Percentiles rank a stretch among this genome's conserved stretches.
These are phyloP conservation scores for Polymixis lichenea DNA, from an alignment of 2,888 invertebrate species.

Conservation along the genomic window DNA sequence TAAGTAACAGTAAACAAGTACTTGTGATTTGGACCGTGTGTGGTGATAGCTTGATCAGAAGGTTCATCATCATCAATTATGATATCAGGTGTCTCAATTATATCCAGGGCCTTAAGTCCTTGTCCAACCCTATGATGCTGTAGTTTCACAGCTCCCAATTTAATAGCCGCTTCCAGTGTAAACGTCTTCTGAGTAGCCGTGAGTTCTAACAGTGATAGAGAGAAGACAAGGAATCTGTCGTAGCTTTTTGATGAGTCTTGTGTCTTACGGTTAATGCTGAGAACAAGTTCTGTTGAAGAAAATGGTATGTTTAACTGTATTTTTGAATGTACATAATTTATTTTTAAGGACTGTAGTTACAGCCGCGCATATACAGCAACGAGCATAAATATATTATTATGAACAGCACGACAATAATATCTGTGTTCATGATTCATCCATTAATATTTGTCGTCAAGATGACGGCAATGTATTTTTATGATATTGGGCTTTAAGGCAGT, in stretches of 20 bases:
- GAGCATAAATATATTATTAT: too few species aligned
- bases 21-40: slow-evolving; percentile 74
- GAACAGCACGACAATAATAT: too few species aligned
- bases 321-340: not conserved
- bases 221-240: slow-evolving; percentile 92
- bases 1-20: slow-evolving; percentile 94
- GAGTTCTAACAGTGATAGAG: slow-evolving; percentile 93
- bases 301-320: not conserved
- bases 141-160: slow-evolving; percentile 94
- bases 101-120: slow-evolving; percentile 85
- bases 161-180: slow-evolving; percentile 83
- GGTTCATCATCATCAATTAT: not conserved
- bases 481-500: too few species aligned
- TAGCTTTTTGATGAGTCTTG: slow-evolving; percentile 68
- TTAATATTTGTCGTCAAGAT: too few species aligned
- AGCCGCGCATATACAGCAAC: not conserved
- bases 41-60: slow-evolving; percentile 22
- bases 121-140: slow-evolving; percentile 90
- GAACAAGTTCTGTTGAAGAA: slow-evolving; percentile 77
- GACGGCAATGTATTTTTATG: too few species aligned
- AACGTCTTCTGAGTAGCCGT: slow-evolving; percentile 94
- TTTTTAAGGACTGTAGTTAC: not conserved
- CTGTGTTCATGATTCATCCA: too few species aligned
- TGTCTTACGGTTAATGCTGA: slow-evolving; percentile 82
- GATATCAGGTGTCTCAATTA: slow-evolving; percentile 91